These are phyloP conservation scores for Sabatieria punctata DNA, from an alignment of 2,888 invertebrate genomes.

Conservation along the genomic window DNA sequence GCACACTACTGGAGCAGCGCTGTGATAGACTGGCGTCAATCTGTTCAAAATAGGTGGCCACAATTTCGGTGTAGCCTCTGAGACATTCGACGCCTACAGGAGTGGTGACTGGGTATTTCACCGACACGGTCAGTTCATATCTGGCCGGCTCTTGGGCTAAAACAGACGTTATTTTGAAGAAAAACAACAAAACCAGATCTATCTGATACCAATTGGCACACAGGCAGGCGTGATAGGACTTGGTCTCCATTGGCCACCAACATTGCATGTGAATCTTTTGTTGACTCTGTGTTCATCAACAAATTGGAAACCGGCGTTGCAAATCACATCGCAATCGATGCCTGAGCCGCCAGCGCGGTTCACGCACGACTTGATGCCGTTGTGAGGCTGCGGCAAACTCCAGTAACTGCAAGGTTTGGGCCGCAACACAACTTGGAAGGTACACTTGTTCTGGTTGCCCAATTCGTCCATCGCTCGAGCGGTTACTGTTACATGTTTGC, in stretches of 20 bases:
- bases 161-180: slow-evolving; percentile 4
- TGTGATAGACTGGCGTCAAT: slow-evolving; percentile 67
- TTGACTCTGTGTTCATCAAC: slow-evolving; percentile 6
- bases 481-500: slow-evolving; percentile 18
- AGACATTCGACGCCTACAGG: slow-evolving; percentile 23
- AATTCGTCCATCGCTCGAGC: slow-evolving; percentile 24
- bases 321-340: slow-evolving; percentile 38
- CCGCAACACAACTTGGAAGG: slow-evolving; percentile 27
- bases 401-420: slow-evolving; percentile 58
- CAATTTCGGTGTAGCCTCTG: slow-evolving; percentile 22
- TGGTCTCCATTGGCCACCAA: slow-evolving; percentile 62
- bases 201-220: slow-evolving; percentile 60
- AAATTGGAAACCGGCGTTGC: slow-evolving; percentile 15
- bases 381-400: slow-evolving; percentile 71
- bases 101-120: slow-evolving; percentile 20
- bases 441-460: slow-evolving; percentile 27
- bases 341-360: slow-evolving; percentile 56
- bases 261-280: slow-evolving; percentile 65
- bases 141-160: slow-evolving; percentile 28
- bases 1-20: slow-evolving; percentile 80
- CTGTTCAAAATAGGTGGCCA: slow-evolving; percentile 20
- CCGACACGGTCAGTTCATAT: slow-evolving; percentile 24
- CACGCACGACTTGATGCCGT: slow-evolving; percentile 48
- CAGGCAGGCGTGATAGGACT: slow-evolving; percentile 79
- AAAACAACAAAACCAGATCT: background rate